These are phyloP conservation scores for Drosophila aff. DNA, from an alignment of 1,140 invertebrate species.

Conservation along the genomic window DNA sequence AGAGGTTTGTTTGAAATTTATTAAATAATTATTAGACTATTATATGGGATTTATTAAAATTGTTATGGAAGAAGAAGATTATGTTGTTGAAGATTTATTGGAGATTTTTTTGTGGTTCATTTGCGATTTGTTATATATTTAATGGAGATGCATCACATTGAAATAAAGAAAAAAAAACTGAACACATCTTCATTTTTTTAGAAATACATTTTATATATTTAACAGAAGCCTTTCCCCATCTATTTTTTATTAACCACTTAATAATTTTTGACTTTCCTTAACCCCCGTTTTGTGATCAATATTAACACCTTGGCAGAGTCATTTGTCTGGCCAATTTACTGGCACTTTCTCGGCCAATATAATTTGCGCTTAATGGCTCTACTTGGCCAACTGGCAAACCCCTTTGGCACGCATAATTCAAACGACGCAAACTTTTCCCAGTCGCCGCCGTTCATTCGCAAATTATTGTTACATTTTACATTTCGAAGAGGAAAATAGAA, in stretches of 20 bases:
- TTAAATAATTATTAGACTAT: too few species aligned
- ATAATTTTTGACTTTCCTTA: neutral
- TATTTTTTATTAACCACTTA: neutral
- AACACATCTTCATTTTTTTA: too few species aligned
- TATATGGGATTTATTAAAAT: too few species aligned
- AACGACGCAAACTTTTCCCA: constrained; percentile 63
- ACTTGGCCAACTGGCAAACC: constrained; percentile 46
- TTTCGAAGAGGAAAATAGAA: constrained; percentile 62
- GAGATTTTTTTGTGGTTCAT: too few species aligned
- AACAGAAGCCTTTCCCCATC: too few species aligned
- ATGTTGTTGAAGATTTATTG: too few species aligned
- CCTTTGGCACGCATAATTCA: constrained; percentile 82
- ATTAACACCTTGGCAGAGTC: constrained; percentile 64
- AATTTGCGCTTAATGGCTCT: constrained; percentile 69
- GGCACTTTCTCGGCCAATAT: constrained; percentile 65
- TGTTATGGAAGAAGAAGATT: too few species aligned
- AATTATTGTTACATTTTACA: constrained; percentile 78
- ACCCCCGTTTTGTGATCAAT: constrained; percentile 53
- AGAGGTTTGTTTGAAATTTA: too few species aligned
- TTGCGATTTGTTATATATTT: too few species aligned
- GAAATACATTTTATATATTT: too few species aligned
- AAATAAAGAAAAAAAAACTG: too few species aligned
- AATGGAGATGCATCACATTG: too few species aligned
- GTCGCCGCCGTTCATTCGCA: constrained; percentile 38
- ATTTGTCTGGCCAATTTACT: constrained; percentile 60